Evolutionary conservation across 2,888 invertebrate species (phyloP), one percentile per base, ranked within the genome.

Genomic region (Napeogenes inachia): DNA sequence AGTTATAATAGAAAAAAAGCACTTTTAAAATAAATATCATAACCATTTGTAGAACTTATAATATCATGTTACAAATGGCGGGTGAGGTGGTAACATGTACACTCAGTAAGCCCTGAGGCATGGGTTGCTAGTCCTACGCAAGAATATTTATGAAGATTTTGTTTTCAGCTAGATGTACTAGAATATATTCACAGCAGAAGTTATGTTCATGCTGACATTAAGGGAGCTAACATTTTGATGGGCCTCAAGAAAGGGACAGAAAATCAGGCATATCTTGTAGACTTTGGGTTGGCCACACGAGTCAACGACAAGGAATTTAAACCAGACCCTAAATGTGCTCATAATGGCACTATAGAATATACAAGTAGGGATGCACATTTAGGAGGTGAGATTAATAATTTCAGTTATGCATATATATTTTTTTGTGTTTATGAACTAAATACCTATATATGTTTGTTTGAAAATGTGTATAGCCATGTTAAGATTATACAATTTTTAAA

Each of bases 301-400:
- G 95, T 93, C 71, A 92, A 92, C 2, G 94, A 94, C 0, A 95
- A 95, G 73, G 94, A 94, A 62, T 97, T 95, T 79, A 96, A 96
- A 79, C 94, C 95, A 0, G 97, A 99, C 85, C 96, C 96, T 0
- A 96, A 96, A 73, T 95, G 94, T 80, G 98, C 97, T 66, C 99
- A 99, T 79, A 96, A 99, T 83, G 99, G 99, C 0, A 99, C 99
- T 0, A 95, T 98, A 65, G 98, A 99, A 78, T 99, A 98, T 80
- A 97, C 98, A 0, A 98, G 98, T 71, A 91, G 97, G 65, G 99
- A 99, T 91, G 98, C 98, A 4, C 99, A 99, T 87, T 92, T 94
- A 70, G 99, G 99, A 87, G 94, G 95, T 92, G 82, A 77, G 70
- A 42, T n/a, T 56, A 32, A 53, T 35, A 4, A 42, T 13, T 10